Base-by-base conservation (phyloP, 2,113 vertebrate species). In the Thunnus thynnus region DNA sequence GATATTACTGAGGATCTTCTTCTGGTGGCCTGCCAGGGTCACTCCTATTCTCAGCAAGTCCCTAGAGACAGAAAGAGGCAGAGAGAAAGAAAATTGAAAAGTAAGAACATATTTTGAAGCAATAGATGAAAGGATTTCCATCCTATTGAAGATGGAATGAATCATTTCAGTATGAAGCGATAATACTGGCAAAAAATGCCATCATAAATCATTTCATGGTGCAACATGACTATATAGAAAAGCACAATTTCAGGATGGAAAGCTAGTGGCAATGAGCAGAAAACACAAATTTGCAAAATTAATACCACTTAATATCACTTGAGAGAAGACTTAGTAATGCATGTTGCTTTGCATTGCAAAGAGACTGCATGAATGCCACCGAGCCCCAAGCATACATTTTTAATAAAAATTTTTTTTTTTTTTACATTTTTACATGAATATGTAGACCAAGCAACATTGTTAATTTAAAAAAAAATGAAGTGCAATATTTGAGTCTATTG, bases 41-140 rank as follows among this genome's bases (percentile, higher is more conserved):
- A 99, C 97, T 36, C 98, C 98, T 98, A 99, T 99, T 97, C 97
- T 97, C 94, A 99, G 94, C 88, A 99, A 95, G 93, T 99, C 98
- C 95, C 98, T 99, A 89, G n/a, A 75, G 20, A 20, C 6, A 73
- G 63, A 73, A 52, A 79, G 13, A 78, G 8, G 69, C 55, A 85
- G 10, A 68, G 61, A 72, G 20, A 76, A 67, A 83, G 32, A 62
- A 55, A 13, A 74, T 41, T 73, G 36, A 87, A 87, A 78, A 54
- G 22, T 51, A 41, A 65, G 55, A 81, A 78, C 22, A 30, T 56
- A 78, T 89, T 70, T 75, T 69, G 25, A 72, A 75, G 82, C 48
- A 63, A 62, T 7, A 85, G 57, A 86, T 73, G 46, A 76, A 63
- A 82, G 48, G 30, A 78, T 83, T 84, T 80, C 67, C 62, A 65